These are phyloP conservation scores for Chloropsis hardwickii DNA, from an alignment of 2,113 vertebrate species.

Conservation along the genomic window DNA sequence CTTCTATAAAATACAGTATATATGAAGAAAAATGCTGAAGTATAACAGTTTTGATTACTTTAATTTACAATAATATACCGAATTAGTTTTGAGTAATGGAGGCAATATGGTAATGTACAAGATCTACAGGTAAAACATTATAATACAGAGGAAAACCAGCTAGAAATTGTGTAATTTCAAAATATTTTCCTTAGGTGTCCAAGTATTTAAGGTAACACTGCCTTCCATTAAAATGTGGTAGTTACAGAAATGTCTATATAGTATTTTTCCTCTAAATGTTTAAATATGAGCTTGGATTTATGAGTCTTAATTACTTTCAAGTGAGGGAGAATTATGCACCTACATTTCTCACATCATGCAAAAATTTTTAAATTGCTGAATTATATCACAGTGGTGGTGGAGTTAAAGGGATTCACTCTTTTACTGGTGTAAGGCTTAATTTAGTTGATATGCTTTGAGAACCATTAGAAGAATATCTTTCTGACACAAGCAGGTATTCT, in stretches of 20 bases:
- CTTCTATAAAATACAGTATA: not conserved
- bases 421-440: not conserved
- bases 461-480: not conserved
- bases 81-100: not conserved
- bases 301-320: not conserved
- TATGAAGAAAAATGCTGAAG: not conserved
- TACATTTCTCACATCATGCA: not conserved
- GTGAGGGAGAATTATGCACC: not conserved
- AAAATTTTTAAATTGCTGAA: not conserved
- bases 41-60: not conserved
- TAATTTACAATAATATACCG: not conserved
- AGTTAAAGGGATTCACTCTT: not conserved
- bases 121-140: not conserved
- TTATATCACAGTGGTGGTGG: not conserved
- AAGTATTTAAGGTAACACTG: not conserved
- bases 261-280: not conserved
- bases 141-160: not conserved
- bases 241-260: not conserved
- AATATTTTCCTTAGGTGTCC: not conserved
- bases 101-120: not conserved
- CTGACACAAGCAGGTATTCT: not conserved
- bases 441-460: not conserved
- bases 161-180: not conserved
- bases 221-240: not conserved
- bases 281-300: not conserved